Evolutionary conservation across 2,797 vertebrate genomes (phyloP).

Genomic region (Acanthurus leucopareius): DNA sequence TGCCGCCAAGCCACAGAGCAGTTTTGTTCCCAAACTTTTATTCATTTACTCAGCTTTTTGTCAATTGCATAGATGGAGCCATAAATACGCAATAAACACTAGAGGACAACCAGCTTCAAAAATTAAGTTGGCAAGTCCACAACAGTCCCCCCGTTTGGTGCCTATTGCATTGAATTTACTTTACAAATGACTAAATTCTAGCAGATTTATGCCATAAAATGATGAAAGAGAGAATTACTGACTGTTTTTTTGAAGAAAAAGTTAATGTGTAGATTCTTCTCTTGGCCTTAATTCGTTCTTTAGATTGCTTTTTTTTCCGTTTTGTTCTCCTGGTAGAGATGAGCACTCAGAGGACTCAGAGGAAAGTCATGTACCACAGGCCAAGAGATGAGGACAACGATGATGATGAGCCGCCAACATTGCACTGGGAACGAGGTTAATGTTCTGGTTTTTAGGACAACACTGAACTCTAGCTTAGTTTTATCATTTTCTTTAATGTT

Average conservation of each 20-base stretch:
- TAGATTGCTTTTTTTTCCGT: neutral
- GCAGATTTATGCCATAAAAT: neutral
- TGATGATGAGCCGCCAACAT: slow-evolving; percentile 55
- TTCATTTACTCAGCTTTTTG: neutral
- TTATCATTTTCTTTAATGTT: neutral
- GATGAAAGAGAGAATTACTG: neutral
- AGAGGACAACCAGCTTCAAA: neutral
- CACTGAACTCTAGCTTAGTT: accelerated
- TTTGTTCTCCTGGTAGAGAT: slow-evolving; percentile 49
- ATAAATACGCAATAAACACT: neutral
- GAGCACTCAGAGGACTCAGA: slow-evolving; percentile 43
- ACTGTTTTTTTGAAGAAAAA: no score
- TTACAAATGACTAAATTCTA: neutral
- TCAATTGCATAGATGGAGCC: neutral
- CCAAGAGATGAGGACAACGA: slow-evolving; percentile 70
- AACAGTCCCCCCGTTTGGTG: neutral
- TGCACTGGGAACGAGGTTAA: slow-evolving; percentile 79
- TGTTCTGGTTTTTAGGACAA: neutral
- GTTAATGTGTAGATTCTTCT: neutral
- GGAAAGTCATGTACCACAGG: slow-evolving; percentile 73
- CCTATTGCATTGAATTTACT: neutral
- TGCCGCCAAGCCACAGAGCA: neutral
- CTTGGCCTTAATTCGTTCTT: neutral
- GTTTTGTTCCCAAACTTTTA: neutral
- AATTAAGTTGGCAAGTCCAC: neutral